phyloP scores from a whole-genome alignment of 1,140 invertebrate genomes.

The Druon quercuslanigerum region DNA sequence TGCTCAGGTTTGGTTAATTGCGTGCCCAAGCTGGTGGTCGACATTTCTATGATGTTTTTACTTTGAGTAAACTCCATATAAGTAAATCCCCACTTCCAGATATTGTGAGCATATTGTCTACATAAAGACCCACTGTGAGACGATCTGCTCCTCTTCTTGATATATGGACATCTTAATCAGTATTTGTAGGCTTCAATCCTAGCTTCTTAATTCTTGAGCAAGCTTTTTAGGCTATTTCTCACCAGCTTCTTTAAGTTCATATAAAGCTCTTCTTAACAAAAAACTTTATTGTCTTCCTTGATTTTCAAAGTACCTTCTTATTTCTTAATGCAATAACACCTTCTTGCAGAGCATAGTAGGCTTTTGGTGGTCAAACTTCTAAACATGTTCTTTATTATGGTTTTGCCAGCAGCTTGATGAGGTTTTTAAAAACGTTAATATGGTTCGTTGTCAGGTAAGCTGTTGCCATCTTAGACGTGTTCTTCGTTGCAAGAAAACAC shows the following conservation, averaged over 20 bases:
- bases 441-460: too few relatives aligned
- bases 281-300: too few relatives aligned
- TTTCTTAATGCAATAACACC: too few relatives aligned
- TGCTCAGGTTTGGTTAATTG: too few relatives aligned
- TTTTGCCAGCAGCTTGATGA: too few relatives aligned
- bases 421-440: too few relatives aligned
- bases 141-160: neutral
- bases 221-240: neutral
- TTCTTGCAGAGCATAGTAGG: neutral
- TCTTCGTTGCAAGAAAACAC: neutral
- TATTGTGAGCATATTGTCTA: neutral
- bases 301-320: too few relatives aligned
- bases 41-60: too few relatives aligned
- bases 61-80: neutral
- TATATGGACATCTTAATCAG: neutral
- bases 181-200: neutral
- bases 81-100: neutral
- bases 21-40: neutral
- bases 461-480: too few relatives aligned
- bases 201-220: neutral
- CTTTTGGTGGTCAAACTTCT: too few relatives aligned
- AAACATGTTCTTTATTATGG: too few relatives aligned
- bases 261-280: neutral
- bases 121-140: neutral
- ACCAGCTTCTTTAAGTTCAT: neutral